A percentile compares a stretch with the other conserved stretches of the same genome.
Conservation (phyloP, 2,797 vertebrate genomes). For the Knipowitschia caucasica region DNA sequence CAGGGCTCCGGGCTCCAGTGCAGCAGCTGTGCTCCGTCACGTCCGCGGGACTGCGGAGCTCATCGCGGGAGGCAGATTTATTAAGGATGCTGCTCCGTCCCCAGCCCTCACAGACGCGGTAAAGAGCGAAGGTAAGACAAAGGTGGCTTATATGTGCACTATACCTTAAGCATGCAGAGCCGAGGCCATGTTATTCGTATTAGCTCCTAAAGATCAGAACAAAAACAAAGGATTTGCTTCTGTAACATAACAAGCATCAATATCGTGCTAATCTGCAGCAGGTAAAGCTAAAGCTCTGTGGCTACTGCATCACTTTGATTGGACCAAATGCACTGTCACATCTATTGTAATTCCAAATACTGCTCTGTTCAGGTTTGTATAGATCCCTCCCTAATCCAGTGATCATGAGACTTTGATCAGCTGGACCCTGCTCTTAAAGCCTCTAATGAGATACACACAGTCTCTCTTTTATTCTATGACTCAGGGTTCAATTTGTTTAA, state of each 20-base stretch:
- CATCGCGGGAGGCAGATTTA: conserved; percentile 35
- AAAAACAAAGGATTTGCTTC: conserved; percentile 45
- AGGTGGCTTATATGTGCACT: not conserved
- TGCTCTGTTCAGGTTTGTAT: not conserved
- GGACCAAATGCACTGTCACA: conserved; percentile 2
- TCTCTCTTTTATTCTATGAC: conserved; percentile 3
- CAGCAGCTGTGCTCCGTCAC: conserved; percentile 1
- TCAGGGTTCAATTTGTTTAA: not conserved
- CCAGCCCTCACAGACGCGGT: conserved; percentile 45
- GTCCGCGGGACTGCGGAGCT: conserved; percentile 39
- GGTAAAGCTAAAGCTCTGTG: not conserved
- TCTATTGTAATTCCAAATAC: conserved; percentile 2
- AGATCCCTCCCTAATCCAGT: not conserved
- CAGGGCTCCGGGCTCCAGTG: conserved; percentile 1
- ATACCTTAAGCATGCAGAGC: conserved; percentile 24
- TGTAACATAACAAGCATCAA: not conserved
- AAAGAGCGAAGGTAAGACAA: conserved; percentile 30
- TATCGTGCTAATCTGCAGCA: not conserved
- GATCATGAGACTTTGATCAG: conserved; percentile 7
- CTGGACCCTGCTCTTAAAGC: conserved; percentile 14
- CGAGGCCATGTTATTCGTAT: conserved; percentile 8
- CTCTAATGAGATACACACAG: not conserved
- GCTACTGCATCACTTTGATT: conserved; percentile 1
- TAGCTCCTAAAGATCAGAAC: conserved; percentile 5
- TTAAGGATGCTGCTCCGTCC: conserved; percentile 18